phyloP scores from a whole-genome alignment of 2,113 vertebrate genomes.

The Myrmophylax atrothorax region DNA sequence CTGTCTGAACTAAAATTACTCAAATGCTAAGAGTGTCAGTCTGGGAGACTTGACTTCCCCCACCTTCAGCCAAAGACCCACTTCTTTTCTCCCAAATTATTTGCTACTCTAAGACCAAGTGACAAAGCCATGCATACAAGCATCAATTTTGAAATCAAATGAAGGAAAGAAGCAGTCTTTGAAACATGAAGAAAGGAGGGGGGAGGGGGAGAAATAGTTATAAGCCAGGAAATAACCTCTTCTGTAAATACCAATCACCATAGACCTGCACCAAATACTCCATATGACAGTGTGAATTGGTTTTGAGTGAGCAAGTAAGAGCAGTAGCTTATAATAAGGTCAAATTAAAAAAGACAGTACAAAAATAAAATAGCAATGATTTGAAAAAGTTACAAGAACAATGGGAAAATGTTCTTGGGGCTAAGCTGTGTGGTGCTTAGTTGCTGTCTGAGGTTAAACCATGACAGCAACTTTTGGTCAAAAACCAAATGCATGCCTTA shows the following conservation, averaged over 20 bases:
- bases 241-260: background rate
- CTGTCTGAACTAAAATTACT: background rate
- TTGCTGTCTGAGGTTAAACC: background rate
- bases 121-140: background rate
- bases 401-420: background rate
- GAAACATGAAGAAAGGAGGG: background rate
- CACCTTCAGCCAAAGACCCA: background rate
- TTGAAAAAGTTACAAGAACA: background rate
- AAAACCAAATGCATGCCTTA: background rate
- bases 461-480: background rate
- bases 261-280: background rate
- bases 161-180: background rate
- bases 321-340: background rate
- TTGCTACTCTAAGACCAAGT: background rate
- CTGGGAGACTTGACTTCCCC: rapidly evolving
- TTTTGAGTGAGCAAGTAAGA: background rate
- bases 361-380: background rate
- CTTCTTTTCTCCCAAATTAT: background rate
- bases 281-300: background rate
- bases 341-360: background rate
- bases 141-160: background rate
- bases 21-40: background rate
- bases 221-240: background rate
- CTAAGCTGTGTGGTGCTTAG: background rate
- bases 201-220: background rate